Evolutionary conservation across 1,140 invertebrate species (phyloP), one percentile per base, ranked within the genome.

Genomic region (Temnothorax longispinosus): DNA sequence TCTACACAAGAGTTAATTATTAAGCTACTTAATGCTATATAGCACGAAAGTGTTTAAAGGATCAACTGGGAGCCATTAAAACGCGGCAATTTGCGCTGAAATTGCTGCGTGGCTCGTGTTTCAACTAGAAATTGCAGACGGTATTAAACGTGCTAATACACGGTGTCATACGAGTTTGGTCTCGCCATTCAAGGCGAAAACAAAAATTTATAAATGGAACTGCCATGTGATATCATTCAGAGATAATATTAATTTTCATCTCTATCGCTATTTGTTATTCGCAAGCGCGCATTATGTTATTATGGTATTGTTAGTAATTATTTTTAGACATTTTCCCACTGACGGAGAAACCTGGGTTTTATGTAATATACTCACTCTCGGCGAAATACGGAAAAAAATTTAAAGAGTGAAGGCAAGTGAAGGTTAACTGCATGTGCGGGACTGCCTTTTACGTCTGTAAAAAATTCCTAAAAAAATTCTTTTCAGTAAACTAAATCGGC

Each of bases 41-140:
- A 60, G 54, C 27, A 74, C 56, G 80, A 27, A 84, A 74, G 67
- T 81, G 52, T 82, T 82, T 82, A 82, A 82, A 84, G 80, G 80
- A 84, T 84, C 80, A 84, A 72, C 56, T 75, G 80, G 80, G 80
- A 84, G 69, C 54, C 56, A 84, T 84, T 84, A 84, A 84, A 84
- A 84, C 69, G 54, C 54, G 69, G 80, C 69, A 84, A 84, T 84
- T 84, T 84, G 38, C n/a, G n/a, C 41, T 38, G 69, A 84, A 84
- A 84, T 84, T 75, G 69, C 69, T 15, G 54, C 54, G 67, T 60
- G 54, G 67, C 69, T 82, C 69, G 69, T 62, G 80, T 75, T 84
- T 75, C 80, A 84, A 84, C 80, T 81, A 44, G 78, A 72, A 81
- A 71, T 54, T 84, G 77, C 47, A 54, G 38, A 27, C 54, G 54